phyloP scores from a whole-genome alignment of 2,113 vertebrate species.

The Sturnus vulgaris region DNA sequence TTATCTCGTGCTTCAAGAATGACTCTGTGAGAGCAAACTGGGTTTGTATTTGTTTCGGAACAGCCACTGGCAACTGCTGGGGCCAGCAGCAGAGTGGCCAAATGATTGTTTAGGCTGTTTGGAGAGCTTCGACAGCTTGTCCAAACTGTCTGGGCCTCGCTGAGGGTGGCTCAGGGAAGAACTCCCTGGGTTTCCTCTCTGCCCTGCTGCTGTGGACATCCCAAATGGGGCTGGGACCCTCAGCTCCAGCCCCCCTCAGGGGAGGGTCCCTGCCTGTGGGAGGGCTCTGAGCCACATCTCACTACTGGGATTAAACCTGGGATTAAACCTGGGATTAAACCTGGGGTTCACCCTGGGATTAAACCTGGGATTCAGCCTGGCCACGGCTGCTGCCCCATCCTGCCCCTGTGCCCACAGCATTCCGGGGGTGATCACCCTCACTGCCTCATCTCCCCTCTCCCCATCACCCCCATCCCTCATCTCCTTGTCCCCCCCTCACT shows the following conservation, averaged over 20 bases:
- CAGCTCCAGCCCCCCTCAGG: background rate
- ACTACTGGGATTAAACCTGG: background rate
- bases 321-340: too few relatives aligned
- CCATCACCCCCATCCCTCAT: background rate
- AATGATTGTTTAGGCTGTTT: background rate
- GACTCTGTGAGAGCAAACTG: background rate
- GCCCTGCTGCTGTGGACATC: background rate
- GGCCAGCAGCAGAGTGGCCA: background rate
- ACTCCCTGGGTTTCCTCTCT: background rate
- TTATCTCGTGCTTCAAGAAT: background rate
- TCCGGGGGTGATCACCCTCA: background rate
- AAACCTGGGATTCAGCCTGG: background rate
- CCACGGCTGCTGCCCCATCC: background rate
- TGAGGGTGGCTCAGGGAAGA: background rate
- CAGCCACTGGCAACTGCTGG: background rate
- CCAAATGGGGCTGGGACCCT: rapidly evolving
- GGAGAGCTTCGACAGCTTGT: background rate
- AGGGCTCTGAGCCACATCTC: rapidly evolving
- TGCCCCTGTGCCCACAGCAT: background rate
- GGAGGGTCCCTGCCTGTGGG: background rate
- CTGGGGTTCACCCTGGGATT: background rate
- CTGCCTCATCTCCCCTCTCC: background rate
- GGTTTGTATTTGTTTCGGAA: background rate
- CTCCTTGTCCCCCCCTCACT: background rate
- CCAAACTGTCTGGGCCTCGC: background rate